A percentile compares a stretch with the other conserved stretches of the same genome.
These are phyloP conservation scores for Cottoperca gobio DNA, from an alignment of 2,797 vertebrate genomes.

Conservation along the genomic window DNA sequence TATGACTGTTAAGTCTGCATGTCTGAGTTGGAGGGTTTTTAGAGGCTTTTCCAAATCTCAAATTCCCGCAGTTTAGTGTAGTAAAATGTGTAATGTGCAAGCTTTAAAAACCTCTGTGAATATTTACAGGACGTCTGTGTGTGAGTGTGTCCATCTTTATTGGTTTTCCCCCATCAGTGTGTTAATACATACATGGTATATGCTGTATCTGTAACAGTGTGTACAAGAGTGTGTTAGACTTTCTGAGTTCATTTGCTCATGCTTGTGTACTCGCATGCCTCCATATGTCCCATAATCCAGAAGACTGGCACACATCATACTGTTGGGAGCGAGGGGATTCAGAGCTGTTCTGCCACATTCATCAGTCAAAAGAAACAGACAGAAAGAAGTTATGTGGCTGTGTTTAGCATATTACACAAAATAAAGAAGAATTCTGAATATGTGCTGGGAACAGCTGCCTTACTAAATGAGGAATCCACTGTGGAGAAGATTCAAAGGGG, in stretches of 20 bases:
- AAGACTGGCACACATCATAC: conserved; percentile 71
- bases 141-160: conserved; percentile 12
- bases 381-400: conserved; percentile 56
- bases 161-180: conserved; percentile 21
- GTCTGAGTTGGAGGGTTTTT: conserved; percentile 43
- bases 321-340: conserved; percentile 65
- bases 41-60: conserved; percentile 60
- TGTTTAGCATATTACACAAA: conserved; percentile 69
- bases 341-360: conserved; percentile 70
- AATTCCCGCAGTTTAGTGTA: conserved; percentile 48
- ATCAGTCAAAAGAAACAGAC: conserved; percentile 67
- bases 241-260: conserved; percentile 58
- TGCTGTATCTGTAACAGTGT: conserved; percentile 22
- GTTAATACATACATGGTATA: neutral
- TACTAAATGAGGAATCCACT: conserved; percentile 60
- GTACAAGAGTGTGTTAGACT: conserved; percentile 34
- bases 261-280: conserved; percentile 62
- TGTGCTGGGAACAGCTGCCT: conserved; percentile 46
- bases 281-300: conserved; percentile 76
- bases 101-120: conserved; percentile 31
- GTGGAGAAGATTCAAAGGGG: conserved; percentile 74
- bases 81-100: conserved; percentile 41
- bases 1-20: conserved; percentile 54
- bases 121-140: conserved; percentile 9
- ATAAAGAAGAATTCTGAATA: conserved; percentile 67